Conservation (phyloP, 2,888 invertebrate genomes). For the Drosophila incognita region DNA sequence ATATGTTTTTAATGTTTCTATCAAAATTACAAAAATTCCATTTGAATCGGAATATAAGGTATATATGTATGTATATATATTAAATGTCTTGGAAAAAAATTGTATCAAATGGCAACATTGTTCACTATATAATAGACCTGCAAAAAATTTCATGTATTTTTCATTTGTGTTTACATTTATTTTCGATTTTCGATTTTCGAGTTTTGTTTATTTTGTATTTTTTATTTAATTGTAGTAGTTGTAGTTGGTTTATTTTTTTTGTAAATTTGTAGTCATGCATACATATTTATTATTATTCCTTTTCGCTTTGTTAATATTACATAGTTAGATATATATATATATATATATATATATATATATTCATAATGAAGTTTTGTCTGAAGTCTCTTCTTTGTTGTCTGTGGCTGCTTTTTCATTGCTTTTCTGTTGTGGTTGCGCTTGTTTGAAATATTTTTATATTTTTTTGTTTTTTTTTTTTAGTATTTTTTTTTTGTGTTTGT, state of each 20-base stretch:
- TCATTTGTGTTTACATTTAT: slow-evolving; percentile 22
- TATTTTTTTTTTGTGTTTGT: slow-evolving; percentile 14
- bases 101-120: slow-evolving; percentile 80
- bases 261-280: slow-evolving; percentile 65
- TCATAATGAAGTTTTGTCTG: slow-evolving; percentile 49
- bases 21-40: slow-evolving; percentile 81
- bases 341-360: slow-evolving; percentile 43
- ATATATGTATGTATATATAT: slow-evolving; percentile 70
- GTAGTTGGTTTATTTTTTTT: slow-evolving; percentile 38
- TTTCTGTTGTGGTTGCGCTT: slow-evolving; percentile 5
- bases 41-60: slow-evolving; percentile 79
- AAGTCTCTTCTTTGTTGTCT: slow-evolving; percentile 66
- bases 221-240: slow-evolving; percentile 53
- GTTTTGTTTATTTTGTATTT: slow-evolving; percentile 15
- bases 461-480: slow-evolving; percentile 24
- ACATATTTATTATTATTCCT: slow-evolving; percentile 36
- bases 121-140: slow-evolving; percentile 80
- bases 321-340: slow-evolving; percentile 48
- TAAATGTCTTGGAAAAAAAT: slow-evolving; percentile 76
- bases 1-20: slow-evolving; percentile 75
- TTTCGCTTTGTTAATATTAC: slow-evolving; percentile 26
- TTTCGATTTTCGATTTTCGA: slow-evolving; percentile 15
- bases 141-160: slow-evolving; percentile 73
- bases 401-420: slow-evolving; percentile 48
- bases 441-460: slow-evolving; percentile 28